Percentiles rank a stretch among this genome's conserved stretches.
Evolutionary conservation across 2,797 vertebrate species (phyloP).

Genomic region (Coccyzus lansbergi): DNA sequence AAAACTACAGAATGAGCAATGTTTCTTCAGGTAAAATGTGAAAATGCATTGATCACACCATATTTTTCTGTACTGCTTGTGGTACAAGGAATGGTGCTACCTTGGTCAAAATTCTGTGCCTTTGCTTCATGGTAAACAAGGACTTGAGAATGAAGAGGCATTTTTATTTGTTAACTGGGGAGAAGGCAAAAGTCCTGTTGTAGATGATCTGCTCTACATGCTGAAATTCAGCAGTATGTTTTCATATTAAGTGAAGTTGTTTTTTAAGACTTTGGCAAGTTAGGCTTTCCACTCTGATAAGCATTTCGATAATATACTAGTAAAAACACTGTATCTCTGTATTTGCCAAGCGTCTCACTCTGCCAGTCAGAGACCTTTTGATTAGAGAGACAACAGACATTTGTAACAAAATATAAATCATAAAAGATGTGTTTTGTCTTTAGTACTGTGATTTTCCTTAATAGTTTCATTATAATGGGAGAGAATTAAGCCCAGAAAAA

Average conservation of each 20-base stretch:
- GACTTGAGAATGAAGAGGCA: not conserved
- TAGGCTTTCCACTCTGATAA: not conserved
- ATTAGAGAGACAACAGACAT: not conserved
- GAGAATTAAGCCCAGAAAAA: not conserved
- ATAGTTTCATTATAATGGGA: not conserved
- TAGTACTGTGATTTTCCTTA: not conserved
- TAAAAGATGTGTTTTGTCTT: not conserved
- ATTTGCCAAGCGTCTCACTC: not conserved
- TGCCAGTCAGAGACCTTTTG: not conserved
- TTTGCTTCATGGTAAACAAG: not conserved
- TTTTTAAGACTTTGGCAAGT: not conserved
- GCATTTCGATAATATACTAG: not conserved
- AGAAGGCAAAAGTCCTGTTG: not conserved
- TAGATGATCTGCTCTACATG: not conserved
- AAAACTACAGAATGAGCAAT: not conserved
- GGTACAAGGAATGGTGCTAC: not conserved
- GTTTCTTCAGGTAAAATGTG: not conserved
- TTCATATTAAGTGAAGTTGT: not conserved
- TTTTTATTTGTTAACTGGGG: not conserved
- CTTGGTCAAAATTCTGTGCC: not conserved
- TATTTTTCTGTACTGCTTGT: not conserved
- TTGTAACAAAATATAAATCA: not conserved
- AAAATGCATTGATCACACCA: not conserved
- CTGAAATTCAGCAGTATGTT: not conserved
- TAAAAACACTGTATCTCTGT: not conserved